Base-by-base conservation (phyloP, 2,797 vertebrate genomes). In the Holocentrus rufus region DNA sequence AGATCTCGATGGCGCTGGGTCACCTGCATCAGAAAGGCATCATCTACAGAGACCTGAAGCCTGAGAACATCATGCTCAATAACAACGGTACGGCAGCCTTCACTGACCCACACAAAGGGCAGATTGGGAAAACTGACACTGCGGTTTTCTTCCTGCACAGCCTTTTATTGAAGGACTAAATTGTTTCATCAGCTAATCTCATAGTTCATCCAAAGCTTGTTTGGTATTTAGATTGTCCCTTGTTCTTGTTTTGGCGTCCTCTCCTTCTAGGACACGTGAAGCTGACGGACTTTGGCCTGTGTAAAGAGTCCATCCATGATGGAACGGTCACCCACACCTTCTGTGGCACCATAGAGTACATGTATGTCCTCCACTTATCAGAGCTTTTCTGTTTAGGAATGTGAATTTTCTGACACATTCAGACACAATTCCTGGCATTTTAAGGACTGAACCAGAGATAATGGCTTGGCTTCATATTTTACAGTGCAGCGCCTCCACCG, bases 31-130 rank as follows among this genome's bases (percentile, higher is more conserved):
- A 98, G 90, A 98, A 99, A 91, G 97, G 97, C 87, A 98, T 99
- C 86, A 99, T 99, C 92, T 99, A 99, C 82, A 94, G 97, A 92
- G 97, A 98, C 90, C 93, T 99, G 91, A 99, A 99, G 91, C 97
- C 97, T 65, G 97, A 99, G 90, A 99, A 99, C 92, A 99, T 99
- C 92, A 99, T 99, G 97, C 97, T 99, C 73, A 99, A 96, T 88
- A 96, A 95, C 88, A 96, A 97, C 87, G 97, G 97, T 98, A 94
- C 83, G 77, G 50, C 79, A 80, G 71, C 18, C 36, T 46, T 0
- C 34, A 61, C 46, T 4, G 30, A 15, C 22, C 14, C 15, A 70
- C 23, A 82, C 18, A 50, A 64, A 72, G 44, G 13, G 3, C 54
- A 23, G 13, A 44, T 52, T 59, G 25, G 15, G 34, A 31, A 7